Evolutionary conservation across 2,113 vertebrate species (phyloP).

Genomic region (Coturnix japonica): DNA sequence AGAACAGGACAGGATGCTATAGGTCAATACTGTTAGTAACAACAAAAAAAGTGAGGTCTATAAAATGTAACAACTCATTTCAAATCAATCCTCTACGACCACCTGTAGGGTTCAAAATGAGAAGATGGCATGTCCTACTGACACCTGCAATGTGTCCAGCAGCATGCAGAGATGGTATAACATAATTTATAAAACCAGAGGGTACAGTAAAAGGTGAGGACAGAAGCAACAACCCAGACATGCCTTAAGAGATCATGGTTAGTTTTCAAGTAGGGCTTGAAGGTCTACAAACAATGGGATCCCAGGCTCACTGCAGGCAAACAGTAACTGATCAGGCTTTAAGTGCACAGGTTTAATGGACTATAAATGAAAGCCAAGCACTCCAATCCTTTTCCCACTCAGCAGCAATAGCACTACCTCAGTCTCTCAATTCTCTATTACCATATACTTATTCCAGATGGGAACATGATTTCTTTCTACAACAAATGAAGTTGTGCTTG

Average conservation of each 20-base stretch:
- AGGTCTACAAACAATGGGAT: not conserved
- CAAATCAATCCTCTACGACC: not conserved
- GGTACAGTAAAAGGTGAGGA: not conserved
- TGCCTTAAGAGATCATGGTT: accelerated
- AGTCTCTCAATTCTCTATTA: not conserved
- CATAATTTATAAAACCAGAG: not conserved
- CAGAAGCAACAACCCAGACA: not conserved
- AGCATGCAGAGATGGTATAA: not conserved
- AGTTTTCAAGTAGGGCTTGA: not conserved
- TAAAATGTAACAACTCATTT: not conserved
- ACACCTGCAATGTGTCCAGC: not conserved
- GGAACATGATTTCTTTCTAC: not conserved
- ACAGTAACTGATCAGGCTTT: not conserved
- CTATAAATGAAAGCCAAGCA: not conserved
- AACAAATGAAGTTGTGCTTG: not conserved
- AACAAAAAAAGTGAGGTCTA: not conserved
- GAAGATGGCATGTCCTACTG: not conserved
- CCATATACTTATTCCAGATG: not conserved
- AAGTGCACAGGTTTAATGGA: not conserved
- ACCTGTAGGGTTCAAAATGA: not conserved
- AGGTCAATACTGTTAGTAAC: not conserved
- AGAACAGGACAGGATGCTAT: not conserved
- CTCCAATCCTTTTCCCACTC: not conserved
- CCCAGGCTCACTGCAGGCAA: not conserved
- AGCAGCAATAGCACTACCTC: not conserved